phyloP scores from a whole-genome alignment of 2,797 vertebrate species.

The Tympanoctomys barrerae region DNA sequence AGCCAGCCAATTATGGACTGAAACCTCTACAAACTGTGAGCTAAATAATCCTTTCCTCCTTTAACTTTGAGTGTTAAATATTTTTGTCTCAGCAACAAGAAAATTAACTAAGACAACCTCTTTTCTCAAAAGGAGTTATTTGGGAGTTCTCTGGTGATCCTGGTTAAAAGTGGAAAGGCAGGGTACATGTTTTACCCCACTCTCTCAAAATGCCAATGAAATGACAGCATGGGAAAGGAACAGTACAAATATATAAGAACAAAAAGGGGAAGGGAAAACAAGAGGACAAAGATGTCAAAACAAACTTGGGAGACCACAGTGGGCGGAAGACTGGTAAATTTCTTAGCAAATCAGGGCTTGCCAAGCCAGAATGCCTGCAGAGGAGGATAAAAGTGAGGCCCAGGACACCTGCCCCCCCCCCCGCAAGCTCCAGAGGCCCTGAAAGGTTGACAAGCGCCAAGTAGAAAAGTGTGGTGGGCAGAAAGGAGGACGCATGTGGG shows the following conservation, averaged over 20 bases:
- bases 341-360: not conserved
- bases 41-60: no score
- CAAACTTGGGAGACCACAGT: not conserved
- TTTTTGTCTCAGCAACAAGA: no score
- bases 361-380: not conserved
- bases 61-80: no score
- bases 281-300: slow-evolving; percentile 56
- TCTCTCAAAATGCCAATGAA: slow-evolving; percentile 51
- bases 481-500: not conserved
- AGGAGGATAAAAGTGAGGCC: not conserved
- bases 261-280: slow-evolving; percentile 10
- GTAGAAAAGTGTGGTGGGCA: not conserved
- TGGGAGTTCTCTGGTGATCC: slow-evolving; percentile 34
- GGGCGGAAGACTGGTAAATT: not conserved
- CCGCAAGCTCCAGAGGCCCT: not conserved
- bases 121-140: slow-evolving; percentile 57
- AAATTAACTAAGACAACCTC: not conserved
- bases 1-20: no score
- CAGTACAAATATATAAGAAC: slow-evolving; percentile 25
- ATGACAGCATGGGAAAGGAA: slow-evolving; percentile 18
- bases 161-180: slow-evolving; percentile 58
- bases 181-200: not conserved
- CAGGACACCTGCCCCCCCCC: not conserved
- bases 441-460: not conserved
- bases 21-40: no score